A percentile compares a stretch with the other conserved stretches of the same genome.
These are phyloP conservation scores for Meda fulgida DNA, from an alignment of 2,797 vertebrate species.

Conservation along the genomic window DNA sequence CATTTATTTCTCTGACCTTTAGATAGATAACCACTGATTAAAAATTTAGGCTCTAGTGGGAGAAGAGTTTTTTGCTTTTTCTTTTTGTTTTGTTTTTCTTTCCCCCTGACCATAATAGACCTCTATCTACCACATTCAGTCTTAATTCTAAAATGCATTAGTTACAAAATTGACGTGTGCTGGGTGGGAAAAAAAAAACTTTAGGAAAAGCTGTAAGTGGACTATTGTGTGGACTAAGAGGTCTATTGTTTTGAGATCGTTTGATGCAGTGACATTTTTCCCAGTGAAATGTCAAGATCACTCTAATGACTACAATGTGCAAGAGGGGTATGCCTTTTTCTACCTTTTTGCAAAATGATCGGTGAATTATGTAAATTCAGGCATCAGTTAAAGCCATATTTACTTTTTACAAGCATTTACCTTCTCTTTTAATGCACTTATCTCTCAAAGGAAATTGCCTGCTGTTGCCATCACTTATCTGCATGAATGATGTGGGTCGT, in stretches of 20 bases:
- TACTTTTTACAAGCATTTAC: conserved; percentile 50
- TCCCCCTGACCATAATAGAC: conserved; percentile 47
- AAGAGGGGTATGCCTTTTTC: conserved; percentile 36
- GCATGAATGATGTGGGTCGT: conserved; percentile 36
- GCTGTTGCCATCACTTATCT: conserved; percentile 41
- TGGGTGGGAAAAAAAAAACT: conserved; percentile 62
- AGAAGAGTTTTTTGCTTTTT: conserved; percentile 64
- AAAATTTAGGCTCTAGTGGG: conserved; percentile 66
- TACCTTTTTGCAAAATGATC: conserved; percentile 52
- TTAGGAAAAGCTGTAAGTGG: conserved; percentile 59
- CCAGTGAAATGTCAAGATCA: conserved; percentile 58
- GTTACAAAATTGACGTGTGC: conserved; percentile 52
- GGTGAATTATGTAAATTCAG: conserved; percentile 54
- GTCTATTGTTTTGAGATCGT: conserved; percentile 58
- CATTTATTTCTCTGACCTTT: conserved; percentile 67
- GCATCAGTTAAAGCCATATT: conserved; percentile 43
- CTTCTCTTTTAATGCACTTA: conserved; percentile 52
- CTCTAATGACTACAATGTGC: conserved; percentile 46
- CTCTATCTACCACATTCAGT: conserved; percentile 46
- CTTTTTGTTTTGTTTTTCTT: conserved; percentile 42
- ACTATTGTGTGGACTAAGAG: conserved; percentile 50
- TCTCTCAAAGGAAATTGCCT: conserved; percentile 44
- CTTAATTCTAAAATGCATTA: conserved; percentile 61
- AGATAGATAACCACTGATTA: conserved; percentile 67
- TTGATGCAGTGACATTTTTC: conserved; percentile 52